Conservation (phyloP, 2,888 invertebrate genomes). For the Frankliniella intonsa region DNA sequence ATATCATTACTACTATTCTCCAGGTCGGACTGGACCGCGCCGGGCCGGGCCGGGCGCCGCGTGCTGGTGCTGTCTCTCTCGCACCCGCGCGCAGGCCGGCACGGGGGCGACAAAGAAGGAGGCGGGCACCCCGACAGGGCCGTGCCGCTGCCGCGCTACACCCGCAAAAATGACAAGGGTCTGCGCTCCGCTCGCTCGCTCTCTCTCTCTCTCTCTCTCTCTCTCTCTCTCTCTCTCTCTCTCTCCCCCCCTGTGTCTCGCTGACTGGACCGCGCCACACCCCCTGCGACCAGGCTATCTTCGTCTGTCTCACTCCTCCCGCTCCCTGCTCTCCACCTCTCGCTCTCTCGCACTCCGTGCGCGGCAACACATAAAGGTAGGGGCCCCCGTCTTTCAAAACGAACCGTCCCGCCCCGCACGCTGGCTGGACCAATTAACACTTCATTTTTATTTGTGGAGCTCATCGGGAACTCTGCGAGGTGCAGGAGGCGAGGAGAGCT, state of each 20-base stretch:
- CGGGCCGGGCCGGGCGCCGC: no score
- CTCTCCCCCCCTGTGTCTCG: background rate
- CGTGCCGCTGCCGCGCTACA: background rate
- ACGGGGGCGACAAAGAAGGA: background rate
- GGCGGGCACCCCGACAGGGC: background rate
- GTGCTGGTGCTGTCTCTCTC: background rate
- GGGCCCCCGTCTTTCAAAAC: background rate
- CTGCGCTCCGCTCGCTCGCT: background rate
- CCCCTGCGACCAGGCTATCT: no score
- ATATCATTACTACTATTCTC: no score
- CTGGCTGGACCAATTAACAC: constrained; percentile 7
- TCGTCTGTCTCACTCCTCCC: no score
- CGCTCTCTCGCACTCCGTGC: background rate
- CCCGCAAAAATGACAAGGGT: constrained; percentile 24
- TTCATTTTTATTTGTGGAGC: constrained; percentile 19
- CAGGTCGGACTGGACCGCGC: no score
- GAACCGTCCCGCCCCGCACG: background rate
- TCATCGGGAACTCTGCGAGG: background rate
- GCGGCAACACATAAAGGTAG: background rate
- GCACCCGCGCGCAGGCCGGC: background rate
- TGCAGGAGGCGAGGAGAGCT: background rate
- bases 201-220: background rate
- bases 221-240: background rate
- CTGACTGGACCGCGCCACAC: no score
- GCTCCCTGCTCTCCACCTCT: no score